Conservation (phyloP, 2,113 vertebrate genomes). For the Lepus europaeus region DNA sequence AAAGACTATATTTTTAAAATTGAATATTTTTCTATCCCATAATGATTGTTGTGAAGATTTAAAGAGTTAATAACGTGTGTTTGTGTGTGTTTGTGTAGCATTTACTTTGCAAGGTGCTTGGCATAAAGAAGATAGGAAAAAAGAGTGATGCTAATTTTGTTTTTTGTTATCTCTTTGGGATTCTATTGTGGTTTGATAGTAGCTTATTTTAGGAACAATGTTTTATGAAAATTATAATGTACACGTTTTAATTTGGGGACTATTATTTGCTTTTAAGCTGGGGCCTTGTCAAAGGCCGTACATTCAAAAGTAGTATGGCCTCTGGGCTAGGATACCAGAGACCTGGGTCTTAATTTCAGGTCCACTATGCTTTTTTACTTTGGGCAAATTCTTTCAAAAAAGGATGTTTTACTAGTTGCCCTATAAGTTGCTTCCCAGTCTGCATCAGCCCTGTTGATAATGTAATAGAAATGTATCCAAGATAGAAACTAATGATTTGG, state of each 20-base stretch:
- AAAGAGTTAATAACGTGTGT: background rate
- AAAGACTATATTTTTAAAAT: slow-evolving; percentile 8
- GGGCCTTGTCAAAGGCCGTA: background rate
- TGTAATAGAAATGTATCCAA: background rate
- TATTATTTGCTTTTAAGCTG: background rate
- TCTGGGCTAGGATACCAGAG: background rate
- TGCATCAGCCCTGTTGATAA: slow-evolving; percentile 9
- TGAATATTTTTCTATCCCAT: background rate
- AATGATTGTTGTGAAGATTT: slow-evolving; percentile 11
- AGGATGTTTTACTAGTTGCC: background rate
- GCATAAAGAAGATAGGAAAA: background rate
- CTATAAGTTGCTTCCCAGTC: background rate
- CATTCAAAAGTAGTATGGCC: background rate
- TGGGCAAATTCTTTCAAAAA: background rate
- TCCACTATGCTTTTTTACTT: background rate
- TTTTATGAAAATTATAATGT: slow-evolving; percentile 36
- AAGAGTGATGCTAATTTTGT: slow-evolving; percentile 8
- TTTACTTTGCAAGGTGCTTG: background rate
- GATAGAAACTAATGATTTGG: background rate
- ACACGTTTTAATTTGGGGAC: background rate
- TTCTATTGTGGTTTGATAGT: slow-evolving; percentile 15
- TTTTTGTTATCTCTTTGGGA: background rate
- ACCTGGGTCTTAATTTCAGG: slow-evolving; percentile 17
- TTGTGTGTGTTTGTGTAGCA: background rate
- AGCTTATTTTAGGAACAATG: slow-evolving; percentile 27